Percentiles rank a stretch among this genome's conserved stretches.
phyloP scores from a whole-genome alignment of 2,113 vertebrate species.

The Butorides virescens region DNA sequence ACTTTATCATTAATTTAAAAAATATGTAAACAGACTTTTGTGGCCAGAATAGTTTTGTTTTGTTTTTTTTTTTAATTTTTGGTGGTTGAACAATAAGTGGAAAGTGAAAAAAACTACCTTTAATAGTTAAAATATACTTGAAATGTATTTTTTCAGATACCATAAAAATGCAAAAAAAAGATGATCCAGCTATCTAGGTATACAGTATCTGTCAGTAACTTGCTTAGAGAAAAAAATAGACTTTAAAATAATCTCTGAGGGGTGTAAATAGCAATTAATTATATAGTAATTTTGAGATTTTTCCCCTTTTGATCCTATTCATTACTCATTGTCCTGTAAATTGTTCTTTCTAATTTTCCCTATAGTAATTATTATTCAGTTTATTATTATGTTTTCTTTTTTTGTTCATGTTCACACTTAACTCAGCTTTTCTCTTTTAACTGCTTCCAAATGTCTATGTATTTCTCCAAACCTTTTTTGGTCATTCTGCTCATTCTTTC shows the following conservation, averaged over 20 bases:
- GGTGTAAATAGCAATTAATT: conserved; percentile 2
- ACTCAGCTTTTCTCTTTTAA: conserved; percentile 6
- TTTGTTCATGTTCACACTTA: background rate
- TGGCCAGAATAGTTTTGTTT: background rate
- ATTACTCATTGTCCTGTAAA: background rate
- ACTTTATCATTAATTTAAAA: background rate
- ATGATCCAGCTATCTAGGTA: background rate
- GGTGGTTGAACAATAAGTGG: background rate
- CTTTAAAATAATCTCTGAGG: conserved; percentile 10
- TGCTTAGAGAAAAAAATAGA: background rate
- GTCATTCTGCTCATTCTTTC: background rate
- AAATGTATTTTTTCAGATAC: background rate
- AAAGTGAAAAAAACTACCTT: background rate
- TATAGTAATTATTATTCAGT: background rate
- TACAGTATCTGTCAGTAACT: background rate
- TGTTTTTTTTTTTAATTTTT: background rate
- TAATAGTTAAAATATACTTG: background rate
- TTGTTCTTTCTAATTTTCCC: background rate
- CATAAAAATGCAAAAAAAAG: background rate
- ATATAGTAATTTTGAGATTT: background rate
- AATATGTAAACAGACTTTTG: background rate
- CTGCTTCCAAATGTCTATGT: background rate
- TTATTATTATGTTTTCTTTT: background rate
- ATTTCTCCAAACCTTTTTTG: background rate
- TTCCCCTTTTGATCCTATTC: background rate